A percentile compares a stretch with the other conserved stretches of the same genome.
phyloP scores from a whole-genome alignment of 2,113 vertebrate species.

The Cyanoderma ruficeps region DNA sequence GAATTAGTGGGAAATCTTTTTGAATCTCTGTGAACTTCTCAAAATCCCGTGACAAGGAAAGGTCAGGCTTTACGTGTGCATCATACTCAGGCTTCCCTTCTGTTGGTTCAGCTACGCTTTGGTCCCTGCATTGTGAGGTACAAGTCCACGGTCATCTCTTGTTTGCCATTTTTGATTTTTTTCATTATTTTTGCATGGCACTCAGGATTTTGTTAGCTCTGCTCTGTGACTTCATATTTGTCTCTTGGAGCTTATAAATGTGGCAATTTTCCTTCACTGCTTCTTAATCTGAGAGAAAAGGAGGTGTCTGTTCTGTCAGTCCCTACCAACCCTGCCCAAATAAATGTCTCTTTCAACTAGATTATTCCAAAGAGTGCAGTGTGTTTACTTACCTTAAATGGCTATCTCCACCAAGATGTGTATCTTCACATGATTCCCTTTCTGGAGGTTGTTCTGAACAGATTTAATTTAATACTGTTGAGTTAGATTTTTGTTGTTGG shows the following conservation, averaged over 20 bases:
- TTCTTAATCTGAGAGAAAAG: neutral
- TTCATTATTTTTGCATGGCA: neutral
- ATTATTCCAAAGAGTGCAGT: neutral
- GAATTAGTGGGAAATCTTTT: neutral
- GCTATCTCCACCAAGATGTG: rapidly evolving
- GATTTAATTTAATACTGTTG: neutral
- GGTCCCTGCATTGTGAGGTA: neutral
- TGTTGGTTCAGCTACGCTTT: neutral
- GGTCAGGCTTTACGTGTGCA: neutral
- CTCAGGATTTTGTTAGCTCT: neutral
- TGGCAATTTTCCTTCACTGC: neutral
- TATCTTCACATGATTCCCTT: neutral
- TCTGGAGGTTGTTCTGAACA: neutral
- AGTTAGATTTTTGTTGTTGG: neutral
- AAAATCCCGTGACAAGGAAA: neutral
- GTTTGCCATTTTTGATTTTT: neutral
- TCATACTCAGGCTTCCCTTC: rapidly evolving
- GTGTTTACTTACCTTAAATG: neutral
- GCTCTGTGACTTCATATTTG: neutral
- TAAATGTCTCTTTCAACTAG: neutral
- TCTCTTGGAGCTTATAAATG: neutral
- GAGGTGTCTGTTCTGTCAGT: neutral
- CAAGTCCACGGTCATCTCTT: neutral
- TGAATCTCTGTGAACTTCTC: neutral
- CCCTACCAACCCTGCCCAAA: neutral